Conservation (phyloP, 2,113 vertebrate genomes). For the Campylomormyrus numenius region DNA sequence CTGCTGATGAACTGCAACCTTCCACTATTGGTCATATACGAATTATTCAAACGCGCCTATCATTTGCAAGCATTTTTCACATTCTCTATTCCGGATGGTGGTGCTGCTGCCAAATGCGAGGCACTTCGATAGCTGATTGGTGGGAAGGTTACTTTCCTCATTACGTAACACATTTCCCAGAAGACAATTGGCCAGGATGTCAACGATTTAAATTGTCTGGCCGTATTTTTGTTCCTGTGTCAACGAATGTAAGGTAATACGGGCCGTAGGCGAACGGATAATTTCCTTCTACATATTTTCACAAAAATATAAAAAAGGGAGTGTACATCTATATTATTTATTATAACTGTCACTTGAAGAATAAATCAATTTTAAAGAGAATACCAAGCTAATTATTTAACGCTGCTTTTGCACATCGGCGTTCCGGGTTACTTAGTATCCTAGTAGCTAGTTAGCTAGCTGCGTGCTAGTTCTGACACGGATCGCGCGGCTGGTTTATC, state of each 20-base stretch:
- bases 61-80: conserved; percentile 22
- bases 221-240: conserved; percentile 72
- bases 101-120: background rate
- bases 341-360: background rate
- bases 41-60: conserved; percentile 66
- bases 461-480: background rate
- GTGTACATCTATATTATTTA: background rate
- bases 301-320: conserved; percentile 7
- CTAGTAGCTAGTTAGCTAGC: conserved; percentile 28
- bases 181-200: conserved; percentile 45
- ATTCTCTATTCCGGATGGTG: conserved; percentile 30
- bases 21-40: conserved; percentile 26
- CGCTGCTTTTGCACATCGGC: background rate
- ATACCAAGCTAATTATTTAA: background rate
- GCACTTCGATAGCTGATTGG: conserved; percentile 40
- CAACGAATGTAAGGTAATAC: conserved; percentile 53
- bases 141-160: background rate
- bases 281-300: conserved; percentile 35
- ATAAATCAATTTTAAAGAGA: background rate
- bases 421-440: background rate
- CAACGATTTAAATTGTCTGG: conserved; percentile 34
- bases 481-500: background rate
- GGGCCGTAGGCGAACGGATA: conserved; percentile 20
- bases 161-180: conserved; percentile 13
- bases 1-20: background rate